Conservation (phyloP, 2,113 vertebrate species). For the Dendrocopos noguchii region DNA sequence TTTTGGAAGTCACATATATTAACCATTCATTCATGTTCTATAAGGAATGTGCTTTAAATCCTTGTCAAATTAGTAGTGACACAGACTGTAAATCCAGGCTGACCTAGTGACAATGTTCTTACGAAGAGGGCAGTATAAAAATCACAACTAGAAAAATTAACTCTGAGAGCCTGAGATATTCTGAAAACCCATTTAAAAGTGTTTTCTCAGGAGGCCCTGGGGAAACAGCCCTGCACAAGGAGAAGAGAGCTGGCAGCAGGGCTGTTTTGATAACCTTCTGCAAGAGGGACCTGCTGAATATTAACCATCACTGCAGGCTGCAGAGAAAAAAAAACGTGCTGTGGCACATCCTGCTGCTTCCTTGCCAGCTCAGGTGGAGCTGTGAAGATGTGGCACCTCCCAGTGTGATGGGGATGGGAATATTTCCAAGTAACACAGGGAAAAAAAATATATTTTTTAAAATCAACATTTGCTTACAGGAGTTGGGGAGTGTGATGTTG, state of each 20-base stretch:
- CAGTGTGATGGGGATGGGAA: not conserved
- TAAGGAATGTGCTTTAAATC: not conserved
- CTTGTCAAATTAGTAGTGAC: not conserved
- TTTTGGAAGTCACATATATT: not conserved
- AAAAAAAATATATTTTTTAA: not conserved
- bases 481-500: not conserved
- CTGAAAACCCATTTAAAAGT: constrained; percentile 10
- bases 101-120: not conserved
- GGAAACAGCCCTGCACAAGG: not conserved
- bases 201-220: not conserved
- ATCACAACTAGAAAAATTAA: not conserved
- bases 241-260: not conserved
- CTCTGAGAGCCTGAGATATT: constrained; percentile 10
- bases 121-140: not conserved
- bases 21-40: not conserved
- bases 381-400: not conserved
- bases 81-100: constrained; percentile 1
- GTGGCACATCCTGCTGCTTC: not conserved
- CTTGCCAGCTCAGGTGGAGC: not conserved
- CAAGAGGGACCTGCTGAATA: not conserved
- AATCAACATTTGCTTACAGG: not conserved
- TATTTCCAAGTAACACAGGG: not conserved
- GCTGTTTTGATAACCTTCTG: constrained; percentile 39
- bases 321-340: not conserved
- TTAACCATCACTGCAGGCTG: not conserved